phyloP scores from a whole-genome alignment of 1,140 invertebrate species.

The Sogatella furcifera region DNA sequence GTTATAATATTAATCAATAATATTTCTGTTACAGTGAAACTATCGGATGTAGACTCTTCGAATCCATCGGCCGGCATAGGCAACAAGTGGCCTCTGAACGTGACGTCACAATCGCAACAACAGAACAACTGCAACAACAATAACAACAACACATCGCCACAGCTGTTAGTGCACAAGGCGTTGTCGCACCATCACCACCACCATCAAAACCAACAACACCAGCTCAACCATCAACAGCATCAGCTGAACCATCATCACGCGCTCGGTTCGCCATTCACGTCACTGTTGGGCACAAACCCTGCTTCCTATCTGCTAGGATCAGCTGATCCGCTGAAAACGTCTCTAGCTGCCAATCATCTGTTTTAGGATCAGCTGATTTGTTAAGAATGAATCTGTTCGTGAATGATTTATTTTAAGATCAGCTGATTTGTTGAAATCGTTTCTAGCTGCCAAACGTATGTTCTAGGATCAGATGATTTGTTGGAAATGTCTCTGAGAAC shows the following conservation, averaged over 20 bases:
- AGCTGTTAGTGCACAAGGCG: conserved; percentile 10
- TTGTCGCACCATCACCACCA: conserved; percentile 15
- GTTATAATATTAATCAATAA: not conserved
- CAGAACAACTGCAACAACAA: not conserved
- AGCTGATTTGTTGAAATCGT: conserved; percentile 8
- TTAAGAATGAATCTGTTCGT: no score
- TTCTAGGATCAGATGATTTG: conserved; percentile 18
- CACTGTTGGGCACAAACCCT: conserved; percentile 8
- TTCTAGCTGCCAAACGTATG: conserved; percentile 14
- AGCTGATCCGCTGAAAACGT: conserved; percentile 9
- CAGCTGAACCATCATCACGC: conserved; percentile 10
- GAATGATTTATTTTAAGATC: no score
- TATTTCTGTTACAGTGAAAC: conserved; percentile 13
- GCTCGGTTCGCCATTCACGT: conserved; percentile 13
- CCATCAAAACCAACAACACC: conserved; percentile 11
- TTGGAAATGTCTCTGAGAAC: no score
- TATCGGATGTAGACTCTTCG: conserved; percentile 2
- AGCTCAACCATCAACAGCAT: conserved; percentile 12
- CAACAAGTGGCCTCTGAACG: conserved; percentile 9
- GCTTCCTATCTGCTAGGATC: conserved; percentile 18
- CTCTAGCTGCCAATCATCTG: conserved; percentile 16
- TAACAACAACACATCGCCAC: not conserved
- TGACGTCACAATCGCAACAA: not conserved
- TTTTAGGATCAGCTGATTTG: conserved; percentile 18
- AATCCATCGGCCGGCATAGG: not conserved